Conservation (phyloP, 2,888 invertebrate species). For the Drosophila prostipennis region DNA sequence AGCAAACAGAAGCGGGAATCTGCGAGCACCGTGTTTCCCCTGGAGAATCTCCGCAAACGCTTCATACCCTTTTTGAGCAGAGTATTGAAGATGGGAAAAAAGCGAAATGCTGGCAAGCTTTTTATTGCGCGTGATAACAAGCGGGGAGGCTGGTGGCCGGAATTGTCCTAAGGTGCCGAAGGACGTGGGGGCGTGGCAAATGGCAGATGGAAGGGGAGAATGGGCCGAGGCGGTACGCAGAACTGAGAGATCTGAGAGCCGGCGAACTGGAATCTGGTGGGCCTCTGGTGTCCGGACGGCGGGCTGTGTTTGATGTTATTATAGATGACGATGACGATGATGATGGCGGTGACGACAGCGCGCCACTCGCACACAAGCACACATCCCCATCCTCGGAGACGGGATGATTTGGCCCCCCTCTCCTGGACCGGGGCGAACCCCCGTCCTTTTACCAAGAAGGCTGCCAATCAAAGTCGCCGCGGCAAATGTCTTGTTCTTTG, state of each 20-base stretch:
- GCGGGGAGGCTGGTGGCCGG: conserved; percentile 57
- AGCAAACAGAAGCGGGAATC: conserved; percentile 5
- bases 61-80: conserved; percentile 37
- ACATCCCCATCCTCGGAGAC: not conserved
- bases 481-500: conserved; percentile 69
- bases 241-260: conserved; percentile 21
- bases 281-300: conserved; percentile 64
- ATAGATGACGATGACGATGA: conserved; percentile 71
- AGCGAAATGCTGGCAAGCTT: conserved; percentile 52
- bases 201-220: not conserved
- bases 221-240: conserved; percentile 12
- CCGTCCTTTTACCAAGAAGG: conserved; percentile 29
- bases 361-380: not conserved
- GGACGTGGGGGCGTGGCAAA: conserved; percentile 22
- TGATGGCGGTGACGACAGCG: conserved; percentile 44
- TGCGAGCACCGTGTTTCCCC: conserved; percentile 14
- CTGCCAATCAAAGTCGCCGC: conserved; percentile 71
- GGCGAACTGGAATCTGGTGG: conserved; percentile 30
- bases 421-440: not conserved
- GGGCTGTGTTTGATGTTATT: conserved; percentile 75
- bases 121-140: conserved; percentile 78
- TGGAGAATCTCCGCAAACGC: conserved; percentile 17
- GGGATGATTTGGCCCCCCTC: conserved; percentile 5
- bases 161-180: conserved; percentile 26
- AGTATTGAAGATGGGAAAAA: conserved; percentile 19